These are phyloP conservation scores for Dicycla oo DNA, from an alignment of 2,888 invertebrate species.

Conservation along the genomic window DNA sequence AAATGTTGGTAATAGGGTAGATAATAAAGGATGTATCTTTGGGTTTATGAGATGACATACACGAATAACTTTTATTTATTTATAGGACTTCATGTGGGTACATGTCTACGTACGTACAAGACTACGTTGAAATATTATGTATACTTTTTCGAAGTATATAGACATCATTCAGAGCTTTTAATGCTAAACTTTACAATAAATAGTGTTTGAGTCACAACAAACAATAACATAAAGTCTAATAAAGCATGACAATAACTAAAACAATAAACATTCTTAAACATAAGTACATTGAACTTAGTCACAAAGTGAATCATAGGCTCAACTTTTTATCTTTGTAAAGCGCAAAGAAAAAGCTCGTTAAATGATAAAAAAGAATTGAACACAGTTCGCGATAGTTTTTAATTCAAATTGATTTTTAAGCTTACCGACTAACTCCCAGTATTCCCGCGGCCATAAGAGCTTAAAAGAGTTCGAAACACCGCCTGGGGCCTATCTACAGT, in stretches of 20 bases:
- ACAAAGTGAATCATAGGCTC: not conserved
- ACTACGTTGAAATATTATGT: too few species aligned
- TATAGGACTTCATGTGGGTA: too few species aligned
- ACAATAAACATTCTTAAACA: not conserved
- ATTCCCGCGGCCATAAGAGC: conserved; percentile 3
- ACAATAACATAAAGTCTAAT: too few species aligned
- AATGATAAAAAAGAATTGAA: conserved; percentile 19
- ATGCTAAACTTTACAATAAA: too few species aligned
- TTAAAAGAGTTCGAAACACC: conserved; percentile 32
- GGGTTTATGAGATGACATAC: not conserved
- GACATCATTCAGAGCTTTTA: too few species aligned
- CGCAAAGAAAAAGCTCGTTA: not conserved
- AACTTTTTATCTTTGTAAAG: not conserved
- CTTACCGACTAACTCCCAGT: conserved; percentile 21
- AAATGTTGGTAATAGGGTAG: too few species aligned
- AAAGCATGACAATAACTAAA: not conserved
- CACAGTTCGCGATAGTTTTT: conserved; percentile 19
- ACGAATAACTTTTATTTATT: too few species aligned
- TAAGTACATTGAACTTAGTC: not conserved
- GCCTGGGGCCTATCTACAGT: not conserved
- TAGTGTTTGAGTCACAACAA: too few species aligned
- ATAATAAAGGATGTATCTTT: not conserved
- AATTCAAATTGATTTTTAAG: conserved; percentile 53
- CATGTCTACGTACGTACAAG: too few species aligned
- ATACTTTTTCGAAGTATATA: too few species aligned